These are phyloP conservation scores for Penelope pileata DNA, from an alignment of 2,113 vertebrate genomes.

Conservation along the genomic window DNA sequence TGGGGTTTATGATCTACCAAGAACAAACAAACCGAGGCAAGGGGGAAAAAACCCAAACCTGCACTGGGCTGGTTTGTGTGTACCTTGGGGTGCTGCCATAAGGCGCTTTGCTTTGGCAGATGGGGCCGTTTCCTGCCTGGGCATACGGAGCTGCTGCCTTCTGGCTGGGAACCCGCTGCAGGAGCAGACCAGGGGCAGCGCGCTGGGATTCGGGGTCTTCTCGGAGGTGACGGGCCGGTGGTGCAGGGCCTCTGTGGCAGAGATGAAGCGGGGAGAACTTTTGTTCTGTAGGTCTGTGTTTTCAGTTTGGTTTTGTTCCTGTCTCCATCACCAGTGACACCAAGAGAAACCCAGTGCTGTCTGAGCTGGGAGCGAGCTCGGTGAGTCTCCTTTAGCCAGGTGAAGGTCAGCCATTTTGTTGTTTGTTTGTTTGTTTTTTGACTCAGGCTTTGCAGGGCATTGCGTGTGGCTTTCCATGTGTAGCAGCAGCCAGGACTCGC, in stretches of 20 bases:
- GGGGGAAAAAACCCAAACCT: not conserved
- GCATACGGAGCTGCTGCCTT: not conserved
- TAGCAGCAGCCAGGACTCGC: not conserved
- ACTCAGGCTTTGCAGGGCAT: not conserved
- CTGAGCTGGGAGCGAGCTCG: not conserved
- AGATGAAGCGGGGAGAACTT: not conserved
- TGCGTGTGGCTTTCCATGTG: rapidly evolving
- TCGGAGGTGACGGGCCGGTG: not conserved
- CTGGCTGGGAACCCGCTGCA: not conserved
- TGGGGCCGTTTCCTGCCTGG: not conserved
- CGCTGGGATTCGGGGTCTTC: not conserved
- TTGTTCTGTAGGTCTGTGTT: not conserved
- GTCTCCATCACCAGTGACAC: not conserved
- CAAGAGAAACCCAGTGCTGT: not conserved
- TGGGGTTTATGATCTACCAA: constrained; percentile 25
- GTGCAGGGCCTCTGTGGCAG: not conserved
- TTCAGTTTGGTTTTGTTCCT: constrained; percentile 14
- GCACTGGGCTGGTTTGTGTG: not conserved
- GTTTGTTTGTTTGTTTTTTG: not conserved
- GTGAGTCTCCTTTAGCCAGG: not conserved
- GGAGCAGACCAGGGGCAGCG: not conserved
- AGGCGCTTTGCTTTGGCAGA: not conserved
- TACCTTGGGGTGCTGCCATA: not conserved
- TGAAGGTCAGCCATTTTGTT: not conserved
- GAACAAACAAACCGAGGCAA: not conserved